A percentile compares a stretch with the other conserved stretches of the same genome.
These are phyloP conservation scores for Drosophila malerkotliana DNA, from an alignment of 1,140 invertebrate species.

Conservation along the genomic window DNA sequence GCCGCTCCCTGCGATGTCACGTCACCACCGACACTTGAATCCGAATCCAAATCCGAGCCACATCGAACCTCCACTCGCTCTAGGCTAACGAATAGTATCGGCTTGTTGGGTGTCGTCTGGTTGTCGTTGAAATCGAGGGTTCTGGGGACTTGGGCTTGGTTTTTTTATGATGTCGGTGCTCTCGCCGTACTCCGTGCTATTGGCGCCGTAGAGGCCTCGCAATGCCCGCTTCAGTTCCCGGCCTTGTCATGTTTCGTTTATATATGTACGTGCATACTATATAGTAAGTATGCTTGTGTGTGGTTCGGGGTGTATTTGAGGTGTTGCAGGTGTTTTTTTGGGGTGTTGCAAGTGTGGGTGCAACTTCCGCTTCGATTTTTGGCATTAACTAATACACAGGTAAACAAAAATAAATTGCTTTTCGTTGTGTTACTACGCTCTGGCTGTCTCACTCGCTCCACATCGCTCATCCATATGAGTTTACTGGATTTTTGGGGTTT, in stretches of 20 bases:
- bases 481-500: conserved; percentile 17
- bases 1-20: conserved; percentile 22
- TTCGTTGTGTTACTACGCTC: conserved; percentile 56
- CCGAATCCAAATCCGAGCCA: conserved; percentile 43
- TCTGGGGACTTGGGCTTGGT: conserved; percentile 14
- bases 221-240: conserved; percentile 59
- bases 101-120: conserved; percentile 6
- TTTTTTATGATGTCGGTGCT: conserved; percentile 42
- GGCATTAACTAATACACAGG: conserved; percentile 76
- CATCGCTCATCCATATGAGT: conserved; percentile 16
- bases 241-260: conserved; percentile 55
- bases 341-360: conserved; percentile 39
- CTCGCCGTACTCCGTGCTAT: conserved; percentile 21
- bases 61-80: conserved; percentile 48
- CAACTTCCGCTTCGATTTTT: conserved; percentile 73
- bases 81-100: conserved; percentile 19
- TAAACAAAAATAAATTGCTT: conserved; percentile 75
- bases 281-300: conserved; percentile 10
- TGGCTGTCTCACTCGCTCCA: conserved; percentile 11
- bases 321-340: conserved; percentile 6
- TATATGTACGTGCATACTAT: neutral
- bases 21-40: conserved; percentile 38
- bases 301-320: conserved; percentile 5
- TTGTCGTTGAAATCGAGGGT: conserved; percentile 15
- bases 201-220: conserved; percentile 48